Conservation (phyloP, 1,140 invertebrate genomes). For the Bilobella aurantiaca region DNA sequence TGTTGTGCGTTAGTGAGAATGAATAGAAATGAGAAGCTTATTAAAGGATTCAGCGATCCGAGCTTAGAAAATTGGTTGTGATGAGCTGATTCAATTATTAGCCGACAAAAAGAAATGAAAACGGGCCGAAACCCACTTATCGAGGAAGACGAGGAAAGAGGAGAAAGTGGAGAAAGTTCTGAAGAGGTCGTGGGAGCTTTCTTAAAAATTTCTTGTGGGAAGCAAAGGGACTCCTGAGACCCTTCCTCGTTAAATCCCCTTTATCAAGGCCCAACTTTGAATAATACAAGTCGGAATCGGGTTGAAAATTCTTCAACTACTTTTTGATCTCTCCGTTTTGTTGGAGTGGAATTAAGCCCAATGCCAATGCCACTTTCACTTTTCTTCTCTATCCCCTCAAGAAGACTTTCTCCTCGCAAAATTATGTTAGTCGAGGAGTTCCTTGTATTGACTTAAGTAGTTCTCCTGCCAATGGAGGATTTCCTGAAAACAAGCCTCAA, state of each 20-base stretch:
- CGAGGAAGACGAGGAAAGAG: background rate
- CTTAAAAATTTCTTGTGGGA: too few species aligned
- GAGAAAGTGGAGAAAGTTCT: constrained; percentile 2
- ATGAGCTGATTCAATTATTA: background rate
- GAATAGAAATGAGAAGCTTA: constrained; percentile 3
- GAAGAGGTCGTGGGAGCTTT: too few species aligned
- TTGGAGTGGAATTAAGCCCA: background rate
- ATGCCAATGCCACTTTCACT: constrained; percentile 5
- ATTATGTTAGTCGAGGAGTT: background rate
- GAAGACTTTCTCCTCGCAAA: background rate
- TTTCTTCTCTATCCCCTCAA: background rate
- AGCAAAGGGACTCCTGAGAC: background rate
- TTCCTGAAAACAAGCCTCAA: constrained; percentile 9
- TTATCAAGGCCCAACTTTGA: background rate
- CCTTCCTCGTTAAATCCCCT: background rate
- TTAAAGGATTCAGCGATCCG: background rate
- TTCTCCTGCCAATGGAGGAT: background rate
- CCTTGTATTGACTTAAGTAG: background rate
- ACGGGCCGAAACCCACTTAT: background rate
- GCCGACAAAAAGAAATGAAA: background rate
- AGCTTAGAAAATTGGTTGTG: background rate
- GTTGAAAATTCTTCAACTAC: background rate
- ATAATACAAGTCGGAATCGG: background rate
- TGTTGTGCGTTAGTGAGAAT: background rate
- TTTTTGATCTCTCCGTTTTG: background rate